These are phyloP conservation scores for Otolemur garnettii DNA, from an alignment of 2,113 vertebrate genomes.

Conservation along the genomic window DNA sequence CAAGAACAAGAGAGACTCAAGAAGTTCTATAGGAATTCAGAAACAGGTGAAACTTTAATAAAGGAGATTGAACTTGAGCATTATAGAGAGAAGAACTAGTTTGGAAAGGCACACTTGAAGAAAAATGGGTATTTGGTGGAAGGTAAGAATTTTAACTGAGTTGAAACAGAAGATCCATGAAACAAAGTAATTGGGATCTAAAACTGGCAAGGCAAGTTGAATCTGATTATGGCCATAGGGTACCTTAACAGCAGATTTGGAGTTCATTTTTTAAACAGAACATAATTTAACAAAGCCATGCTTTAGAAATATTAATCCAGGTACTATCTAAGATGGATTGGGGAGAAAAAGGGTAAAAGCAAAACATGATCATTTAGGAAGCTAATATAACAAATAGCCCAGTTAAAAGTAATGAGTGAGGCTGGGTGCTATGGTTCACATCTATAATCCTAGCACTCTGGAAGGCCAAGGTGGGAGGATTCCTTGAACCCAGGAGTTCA, in stretches of 20 bases:
- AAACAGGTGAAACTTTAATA: conserved; percentile 33
- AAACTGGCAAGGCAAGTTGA: not conserved
- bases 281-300: not conserved
- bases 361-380: conserved; percentile 40
- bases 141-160: not conserved
- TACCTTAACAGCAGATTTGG: not conserved
- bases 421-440: no score
- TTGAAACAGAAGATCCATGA: not conserved
- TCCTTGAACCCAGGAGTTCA: no score
- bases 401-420: not conserved
- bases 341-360: not conserved
- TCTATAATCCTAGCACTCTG: no score
- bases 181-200: conserved; percentile 15
- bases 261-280: conserved; percentile 21
- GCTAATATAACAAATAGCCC: not conserved
- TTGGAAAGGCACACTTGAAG: not conserved
- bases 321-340: not conserved
- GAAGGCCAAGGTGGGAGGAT: no score
- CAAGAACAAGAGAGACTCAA: not conserved
- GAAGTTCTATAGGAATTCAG: not conserved
- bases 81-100: conserved; percentile 24
- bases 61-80: conserved; percentile 14
- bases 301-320: conserved; percentile 25
- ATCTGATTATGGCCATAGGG: not conserved
- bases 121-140: conserved; percentile 21